phyloP scores from a whole-genome alignment of 2,888 invertebrate genomes.

The Lepidocyrtinus sp. region DNA sequence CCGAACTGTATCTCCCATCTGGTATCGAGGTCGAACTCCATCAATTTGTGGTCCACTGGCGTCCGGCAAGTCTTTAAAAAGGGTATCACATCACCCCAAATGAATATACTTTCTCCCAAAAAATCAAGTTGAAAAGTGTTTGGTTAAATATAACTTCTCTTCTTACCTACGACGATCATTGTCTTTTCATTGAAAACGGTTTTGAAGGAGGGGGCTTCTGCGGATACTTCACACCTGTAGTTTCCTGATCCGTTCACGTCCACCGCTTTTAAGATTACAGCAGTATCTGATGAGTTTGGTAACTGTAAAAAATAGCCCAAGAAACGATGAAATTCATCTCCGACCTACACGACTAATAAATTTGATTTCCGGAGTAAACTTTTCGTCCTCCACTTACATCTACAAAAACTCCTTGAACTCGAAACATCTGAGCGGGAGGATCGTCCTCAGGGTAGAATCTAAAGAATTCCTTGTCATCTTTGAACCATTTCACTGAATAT shows the following conservation, averaged over 20 bases:
- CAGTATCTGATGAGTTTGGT: slow-evolving; percentile 79
- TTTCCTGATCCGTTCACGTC: slow-evolving; percentile 81
- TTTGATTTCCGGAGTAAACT: no score
- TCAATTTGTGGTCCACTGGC: slow-evolving; percentile 84
- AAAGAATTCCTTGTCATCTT: slow-evolving; percentile 56
- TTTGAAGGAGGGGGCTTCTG: slow-evolving; percentile 84
- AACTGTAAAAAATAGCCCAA: slow-evolving; percentile 76
- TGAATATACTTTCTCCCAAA: neutral
- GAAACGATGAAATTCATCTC: slow-evolving; percentile 26
- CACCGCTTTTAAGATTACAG: slow-evolving; percentile 80
- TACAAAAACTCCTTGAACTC: slow-evolving; percentile 85
- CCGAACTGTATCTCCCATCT: slow-evolving; percentile 85
- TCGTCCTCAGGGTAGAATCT: slow-evolving; percentile 76
- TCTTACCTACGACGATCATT: slow-evolving; percentile 83
- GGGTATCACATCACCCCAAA: neutral
- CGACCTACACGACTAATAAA: neutral
- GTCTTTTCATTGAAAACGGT: slow-evolving; percentile 83
- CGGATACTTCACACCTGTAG: slow-evolving; percentile 85
- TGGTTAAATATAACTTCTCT: neutral
- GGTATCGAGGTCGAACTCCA: slow-evolving; percentile 86
- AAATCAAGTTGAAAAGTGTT: slow-evolving; percentile 3
- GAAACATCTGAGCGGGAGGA: slow-evolving; percentile 86
- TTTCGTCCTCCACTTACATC: slow-evolving; percentile 80
- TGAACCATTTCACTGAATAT: slow-evolving; percentile 88
- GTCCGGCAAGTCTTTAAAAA: slow-evolving; percentile 80